phyloP scores from a whole-genome alignment of 2,113 vertebrate species.

The Brachyhypopomus occidentalis region DNA sequence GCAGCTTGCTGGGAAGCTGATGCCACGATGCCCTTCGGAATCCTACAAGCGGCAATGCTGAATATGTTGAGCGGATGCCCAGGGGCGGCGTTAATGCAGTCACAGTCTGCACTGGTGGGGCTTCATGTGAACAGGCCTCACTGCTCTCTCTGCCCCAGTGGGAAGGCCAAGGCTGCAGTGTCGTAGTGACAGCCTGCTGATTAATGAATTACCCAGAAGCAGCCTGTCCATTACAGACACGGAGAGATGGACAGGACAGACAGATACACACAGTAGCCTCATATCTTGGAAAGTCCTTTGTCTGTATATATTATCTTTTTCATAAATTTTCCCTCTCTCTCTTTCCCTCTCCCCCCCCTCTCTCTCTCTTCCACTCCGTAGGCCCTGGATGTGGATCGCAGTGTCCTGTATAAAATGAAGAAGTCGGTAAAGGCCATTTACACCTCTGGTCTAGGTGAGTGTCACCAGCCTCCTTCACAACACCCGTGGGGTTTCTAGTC shows the following conservation, averaged over 20 bases:
- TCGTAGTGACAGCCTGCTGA: conserved; percentile 72
- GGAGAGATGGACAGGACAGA: conserved; percentile 10
- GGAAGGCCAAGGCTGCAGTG: conserved; percentile 49
- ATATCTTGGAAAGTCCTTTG: too few species aligned
- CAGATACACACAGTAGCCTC: not conserved
- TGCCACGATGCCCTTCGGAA: not conserved
- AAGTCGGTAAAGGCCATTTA: conserved; percentile 99
- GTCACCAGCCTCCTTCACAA: conserved; percentile 19
- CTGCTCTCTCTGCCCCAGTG: conserved; percentile 30
- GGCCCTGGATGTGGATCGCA: conserved; percentile 96
- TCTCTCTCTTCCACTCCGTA: conserved; percentile 56
- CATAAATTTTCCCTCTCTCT: conserved; percentile 18
- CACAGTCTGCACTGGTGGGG: conserved; percentile 13
- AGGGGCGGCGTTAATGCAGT: not conserved
- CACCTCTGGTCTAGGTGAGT: conserved; percentile 94
- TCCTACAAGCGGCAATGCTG: not conserved
- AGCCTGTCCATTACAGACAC: not conserved
- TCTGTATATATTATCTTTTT: not conserved
- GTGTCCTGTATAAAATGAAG: conserved; percentile 99
- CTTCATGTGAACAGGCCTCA: conserved; percentile 12
- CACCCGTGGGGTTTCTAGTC: not conserved
- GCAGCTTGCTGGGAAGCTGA: not conserved
- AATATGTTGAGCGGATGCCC: not conserved
- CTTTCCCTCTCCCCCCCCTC: conserved; percentile 23
- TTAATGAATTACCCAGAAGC: conserved; percentile 70